phyloP scores from a whole-genome alignment of 2,113 vertebrate species.

The Acrocephalus kingi region DNA sequence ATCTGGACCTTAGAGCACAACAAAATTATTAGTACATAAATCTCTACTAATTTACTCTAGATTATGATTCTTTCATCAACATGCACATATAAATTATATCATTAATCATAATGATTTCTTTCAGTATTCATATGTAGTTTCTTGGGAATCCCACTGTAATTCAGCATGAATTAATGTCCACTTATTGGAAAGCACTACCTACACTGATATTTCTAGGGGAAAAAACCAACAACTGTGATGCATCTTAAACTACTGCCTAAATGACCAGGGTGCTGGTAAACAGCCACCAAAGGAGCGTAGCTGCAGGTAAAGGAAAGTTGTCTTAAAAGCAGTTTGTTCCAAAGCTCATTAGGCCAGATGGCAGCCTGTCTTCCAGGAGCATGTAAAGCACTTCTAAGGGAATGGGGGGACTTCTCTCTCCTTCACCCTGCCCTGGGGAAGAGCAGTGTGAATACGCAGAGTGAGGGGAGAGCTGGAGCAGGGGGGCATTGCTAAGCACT shows the following conservation, averaged over 20 bases:
- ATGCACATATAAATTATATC: conserved; percentile 69
- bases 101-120: conserved; percentile 70
- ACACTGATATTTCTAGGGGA: conserved; percentile 18
- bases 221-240: neutral
- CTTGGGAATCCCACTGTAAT: conserved; percentile 65
- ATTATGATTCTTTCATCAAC: conserved; percentile 67
- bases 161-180: conserved; percentile 69
- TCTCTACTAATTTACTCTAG: conserved; percentile 66
- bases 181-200: conserved; percentile 40
- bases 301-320: conserved; percentile 30
- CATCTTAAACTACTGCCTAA: conserved; percentile 24
- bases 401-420: neutral
- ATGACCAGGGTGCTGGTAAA: conserved; percentile 21
- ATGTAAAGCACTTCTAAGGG: neutral
- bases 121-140: conserved; percentile 59
- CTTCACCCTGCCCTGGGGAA: neutral
- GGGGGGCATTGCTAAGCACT: neutral
- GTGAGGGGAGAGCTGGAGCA: neutral
- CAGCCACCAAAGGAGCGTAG: neutral
- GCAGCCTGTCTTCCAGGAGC: conserved; percentile 32
- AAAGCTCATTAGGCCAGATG: conserved; percentile 41
- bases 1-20: conserved; percentile 55
- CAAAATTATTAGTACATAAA: conserved; percentile 69
- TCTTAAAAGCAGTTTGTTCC: conserved; percentile 38
- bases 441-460: fast-evolving